Percentiles rank a stretch among this genome's conserved stretches.
Conservation (phyloP, 1,140 invertebrate genomes). For the Drosophila mojavensis region DNA sequence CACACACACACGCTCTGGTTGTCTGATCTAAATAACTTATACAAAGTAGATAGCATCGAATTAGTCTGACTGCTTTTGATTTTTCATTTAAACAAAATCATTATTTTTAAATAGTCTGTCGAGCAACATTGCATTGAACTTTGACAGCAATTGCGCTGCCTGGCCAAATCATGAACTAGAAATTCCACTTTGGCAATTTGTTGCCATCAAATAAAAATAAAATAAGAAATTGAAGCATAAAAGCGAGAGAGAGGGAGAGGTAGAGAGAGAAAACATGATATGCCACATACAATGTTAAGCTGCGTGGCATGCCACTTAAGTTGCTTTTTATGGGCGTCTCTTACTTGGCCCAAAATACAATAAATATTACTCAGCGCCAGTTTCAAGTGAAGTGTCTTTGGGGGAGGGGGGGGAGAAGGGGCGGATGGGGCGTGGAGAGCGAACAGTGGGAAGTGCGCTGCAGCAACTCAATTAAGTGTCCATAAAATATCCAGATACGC, state of each 20-base stretch:
- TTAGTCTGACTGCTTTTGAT: not conserved
- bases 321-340: conserved; percentile 73
- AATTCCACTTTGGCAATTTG: conserved; percentile 66
- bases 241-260: not conserved
- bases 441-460: conserved; percentile 5
- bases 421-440: not conserved
- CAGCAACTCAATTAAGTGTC: conserved; percentile 79
- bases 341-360: conserved; percentile 66
- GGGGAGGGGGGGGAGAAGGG: not conserved
- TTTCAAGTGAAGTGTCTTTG: conserved; percentile 52
- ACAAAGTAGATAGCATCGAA: no score
- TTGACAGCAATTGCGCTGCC: conserved; percentile 47
- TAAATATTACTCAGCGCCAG: conserved; percentile 77
- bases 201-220: conserved; percentile 31
- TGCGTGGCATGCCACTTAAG: conserved; percentile 69
- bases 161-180: conserved; percentile 69
- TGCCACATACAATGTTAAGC: conserved; percentile 52
- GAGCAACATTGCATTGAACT: conserved; percentile 54
- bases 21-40: not conserved
- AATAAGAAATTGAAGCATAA: conserved; percentile 16
- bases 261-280: conserved; percentile 12
- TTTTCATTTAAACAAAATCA: conserved; percentile 18
- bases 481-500: conserved; percentile 80
- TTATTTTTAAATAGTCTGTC: conserved; percentile 8
- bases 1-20: no score